Evolutionary conservation across 2,888 invertebrate genomes (phyloP).

Genomic region (Steromphala cineraria): DNA sequence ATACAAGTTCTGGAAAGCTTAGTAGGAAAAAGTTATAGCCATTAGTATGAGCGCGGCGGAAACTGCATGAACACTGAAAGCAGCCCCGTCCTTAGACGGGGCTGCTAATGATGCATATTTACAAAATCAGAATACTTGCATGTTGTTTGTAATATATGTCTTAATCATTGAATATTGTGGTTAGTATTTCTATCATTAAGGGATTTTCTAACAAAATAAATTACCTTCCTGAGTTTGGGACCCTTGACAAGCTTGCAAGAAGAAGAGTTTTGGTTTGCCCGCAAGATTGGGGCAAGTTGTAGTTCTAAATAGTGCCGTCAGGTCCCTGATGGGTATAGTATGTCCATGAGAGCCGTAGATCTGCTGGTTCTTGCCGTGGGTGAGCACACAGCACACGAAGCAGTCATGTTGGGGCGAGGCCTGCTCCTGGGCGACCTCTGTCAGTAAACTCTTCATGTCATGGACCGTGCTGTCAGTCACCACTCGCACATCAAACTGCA

Average conservation of each 20-base stretch:
- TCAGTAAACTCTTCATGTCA: slow-evolving; percentile 47
- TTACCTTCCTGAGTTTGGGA: slow-evolving; percentile 58
- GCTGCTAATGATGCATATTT: too few relatives aligned
- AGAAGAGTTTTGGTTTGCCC: slow-evolving; percentile 72
- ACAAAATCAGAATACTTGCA: too few relatives aligned
- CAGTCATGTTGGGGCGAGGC: slow-evolving; percentile 55
- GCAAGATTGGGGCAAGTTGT: slow-evolving; percentile 57
- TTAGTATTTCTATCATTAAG: too few relatives aligned
- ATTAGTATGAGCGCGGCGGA: too few relatives aligned
- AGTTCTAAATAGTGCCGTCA: slow-evolving; percentile 57
- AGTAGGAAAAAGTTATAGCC: too few relatives aligned
- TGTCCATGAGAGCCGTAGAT: slow-evolving; percentile 48
- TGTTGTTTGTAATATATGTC: too few relatives aligned
- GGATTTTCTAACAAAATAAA: neutral
- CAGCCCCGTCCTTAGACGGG: too few relatives aligned
- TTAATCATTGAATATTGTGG: too few relatives aligned
- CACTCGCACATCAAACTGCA: slow-evolving; percentile 52
- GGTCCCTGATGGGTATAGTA: slow-evolving; percentile 43
- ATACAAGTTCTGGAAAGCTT: too few relatives aligned
- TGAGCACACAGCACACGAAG: slow-evolving; percentile 61
- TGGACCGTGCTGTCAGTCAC: slow-evolving; percentile 48
- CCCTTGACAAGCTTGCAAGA: slow-evolving; percentile 71
- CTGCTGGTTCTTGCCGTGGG: slow-evolving; percentile 47
- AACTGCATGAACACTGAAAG: too few relatives aligned
- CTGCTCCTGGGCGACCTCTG: slow-evolving; percentile 37